Conservation (phyloP, 2,888 invertebrate species). For the Tribolium freemani region DNA sequence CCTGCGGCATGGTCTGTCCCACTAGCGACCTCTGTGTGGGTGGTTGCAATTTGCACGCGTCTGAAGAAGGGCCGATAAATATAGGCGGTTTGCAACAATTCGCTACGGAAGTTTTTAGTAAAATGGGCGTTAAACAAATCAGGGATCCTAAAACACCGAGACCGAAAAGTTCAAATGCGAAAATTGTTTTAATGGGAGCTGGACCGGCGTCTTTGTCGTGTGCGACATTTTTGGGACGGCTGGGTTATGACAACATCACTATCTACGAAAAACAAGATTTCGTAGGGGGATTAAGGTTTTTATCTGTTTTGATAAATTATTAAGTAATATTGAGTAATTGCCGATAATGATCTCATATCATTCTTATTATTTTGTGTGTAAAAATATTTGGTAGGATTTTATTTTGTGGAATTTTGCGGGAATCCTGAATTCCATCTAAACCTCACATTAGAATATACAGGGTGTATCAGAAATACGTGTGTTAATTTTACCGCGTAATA, state of each 20-base stretch:
- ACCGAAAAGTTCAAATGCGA: conserved; percentile 73
- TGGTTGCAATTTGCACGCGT: conserved; percentile 95
- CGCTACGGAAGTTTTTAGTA: conserved; percentile 95
- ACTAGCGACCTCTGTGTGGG: conserved; percentile 99
- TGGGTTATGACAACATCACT: conserved; percentile 93
- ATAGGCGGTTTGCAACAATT: conserved; percentile 99
- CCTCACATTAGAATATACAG: no score
- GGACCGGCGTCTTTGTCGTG: conserved; percentile 98
- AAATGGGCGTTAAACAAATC: conserved; percentile 93
- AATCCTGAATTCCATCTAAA: no score
- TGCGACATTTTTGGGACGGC: conserved; percentile 93
- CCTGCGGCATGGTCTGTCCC: conserved; percentile 99
- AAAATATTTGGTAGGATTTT: no score
- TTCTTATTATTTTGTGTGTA: no score
- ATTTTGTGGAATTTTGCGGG: no score
- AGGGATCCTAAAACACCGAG: conserved; percentile 79
- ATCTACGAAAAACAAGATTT: conserved; percentile 92
- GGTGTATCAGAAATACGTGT: no score
- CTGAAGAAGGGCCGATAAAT: conserved; percentile 98
- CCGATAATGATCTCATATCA: not conserved
- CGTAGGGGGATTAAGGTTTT: conserved; percentile 90
- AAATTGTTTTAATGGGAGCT: conserved; percentile 92
- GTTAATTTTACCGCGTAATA: no score
- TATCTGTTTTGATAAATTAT: not conserved
- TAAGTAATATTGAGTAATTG: not conserved